Evolutionary conservation across 1,140 invertebrate species (phyloP), one percentile per base, ranked within the genome.

Genomic region (Agrypnia vestita): DNA sequence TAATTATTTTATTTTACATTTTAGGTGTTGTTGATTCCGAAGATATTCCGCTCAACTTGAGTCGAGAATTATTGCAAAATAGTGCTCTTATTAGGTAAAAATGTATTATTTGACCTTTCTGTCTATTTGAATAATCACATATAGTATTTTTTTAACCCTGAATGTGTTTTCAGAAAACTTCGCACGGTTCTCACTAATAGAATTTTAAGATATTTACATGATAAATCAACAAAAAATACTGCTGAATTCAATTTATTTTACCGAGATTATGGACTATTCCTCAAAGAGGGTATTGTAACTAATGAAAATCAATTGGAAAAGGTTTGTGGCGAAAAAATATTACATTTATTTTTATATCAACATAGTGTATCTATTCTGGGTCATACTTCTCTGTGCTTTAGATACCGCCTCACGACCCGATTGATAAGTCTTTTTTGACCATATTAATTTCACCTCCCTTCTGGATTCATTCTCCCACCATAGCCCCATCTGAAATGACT

Each of bases 31-130:
- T 99, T 9, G 98, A 99, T 90, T 98, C 96, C 7, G 98, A 99
- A 91, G 98, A 99, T 86, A 99, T 99, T 91, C 98, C 98, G 10
- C 90, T 99, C 17, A 99, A 99, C 92, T 91, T 99, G 55, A 98
- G 97, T 85, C 91, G 98, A 86, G 98, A 99, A 88, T 90, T 99
- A 53, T 89, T 99, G 13, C 98, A 99, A 89, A 98, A 99, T 85
- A 97, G 96, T 86, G 91, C 93, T 25, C 90, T 99, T 1, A 98
- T 99, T 78, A 92, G 92, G 95, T 96, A 91, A 90, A 86, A 88
- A 79, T 51, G 44, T 46, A 13, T 67, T 67, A 43, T 17, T 59
- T 59, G 17, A 10, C 0, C 35, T 35, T 44, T 64, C 7, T 64
- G 1, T 13, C 8, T 43, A 35, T 64, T 25, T 25, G 15, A 64